Evolutionary conservation across 1,140 invertebrate species (phyloP).

Genomic region (Thereuonema tuberculata): DNA sequence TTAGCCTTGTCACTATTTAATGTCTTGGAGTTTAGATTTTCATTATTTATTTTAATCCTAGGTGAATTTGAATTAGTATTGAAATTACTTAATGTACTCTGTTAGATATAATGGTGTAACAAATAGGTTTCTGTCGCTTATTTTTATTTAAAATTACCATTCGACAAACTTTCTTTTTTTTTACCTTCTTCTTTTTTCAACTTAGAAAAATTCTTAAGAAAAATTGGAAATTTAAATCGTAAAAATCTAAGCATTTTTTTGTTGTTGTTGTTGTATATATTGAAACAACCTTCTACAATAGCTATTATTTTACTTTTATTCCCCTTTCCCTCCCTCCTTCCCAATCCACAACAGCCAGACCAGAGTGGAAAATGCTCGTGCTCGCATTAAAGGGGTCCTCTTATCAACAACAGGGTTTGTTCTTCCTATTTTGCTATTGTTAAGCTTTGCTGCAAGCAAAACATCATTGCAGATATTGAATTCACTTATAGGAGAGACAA

Average conservation of each 20-base stretch:
- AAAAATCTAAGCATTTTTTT: neutral
- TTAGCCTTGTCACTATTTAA: no score
- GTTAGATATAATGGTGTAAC: neutral
- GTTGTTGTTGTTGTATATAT: neutral
- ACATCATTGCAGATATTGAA: slow-evolving; percentile 26
- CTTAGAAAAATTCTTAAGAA: neutral
- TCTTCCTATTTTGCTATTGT: slow-evolving; percentile 31
- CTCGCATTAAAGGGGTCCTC: slow-evolving; percentile 25
- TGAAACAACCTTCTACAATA: neutral
- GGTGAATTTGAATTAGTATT: neutral
- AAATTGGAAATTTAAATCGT: neutral
- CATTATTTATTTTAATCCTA: neutral
- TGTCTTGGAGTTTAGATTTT: no score
- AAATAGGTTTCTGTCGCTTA: neutral
- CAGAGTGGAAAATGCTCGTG: slow-evolving; percentile 23
- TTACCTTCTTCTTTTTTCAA: slow-evolving; percentile 13
- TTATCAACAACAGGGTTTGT: slow-evolving; percentile 31
- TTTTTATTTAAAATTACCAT: neutral
- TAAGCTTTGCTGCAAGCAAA: slow-evolving; percentile 31
- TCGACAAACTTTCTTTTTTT: neutral
- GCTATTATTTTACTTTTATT: no score
- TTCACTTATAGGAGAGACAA: slow-evolving; percentile 26
- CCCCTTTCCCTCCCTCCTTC: no score
- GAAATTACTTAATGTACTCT: neutral
- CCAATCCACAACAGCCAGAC: no score